phyloP scores from a whole-genome alignment of 30 jellyfish, hydroid and myxozoan species.

The Phacellophora camtschatica region DNA sequence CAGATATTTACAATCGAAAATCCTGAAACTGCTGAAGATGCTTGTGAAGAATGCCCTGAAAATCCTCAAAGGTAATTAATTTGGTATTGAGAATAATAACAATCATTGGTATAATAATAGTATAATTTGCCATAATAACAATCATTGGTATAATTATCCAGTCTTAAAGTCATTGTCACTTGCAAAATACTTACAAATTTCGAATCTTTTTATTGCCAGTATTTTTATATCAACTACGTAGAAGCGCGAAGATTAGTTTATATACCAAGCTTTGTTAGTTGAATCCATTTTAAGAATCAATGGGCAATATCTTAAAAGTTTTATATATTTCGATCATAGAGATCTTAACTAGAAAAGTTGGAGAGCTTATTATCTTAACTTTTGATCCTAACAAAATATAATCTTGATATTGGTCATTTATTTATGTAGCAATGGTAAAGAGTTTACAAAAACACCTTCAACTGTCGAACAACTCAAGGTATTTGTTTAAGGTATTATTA shows the following conservation, averaged over 20 bases:
- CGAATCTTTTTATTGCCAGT: too few relatives aligned
- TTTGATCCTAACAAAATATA: background rate
- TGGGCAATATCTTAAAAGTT: too few relatives aligned
- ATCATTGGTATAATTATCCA: too few relatives aligned
- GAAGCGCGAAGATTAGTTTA: too few relatives aligned
- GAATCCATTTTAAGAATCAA: too few relatives aligned
- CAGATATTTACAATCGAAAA: constrained; percentile 45
- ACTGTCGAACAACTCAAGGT: background rate
- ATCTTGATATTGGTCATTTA: background rate
- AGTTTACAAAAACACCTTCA: background rate
- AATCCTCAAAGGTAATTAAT: constrained; percentile 10
- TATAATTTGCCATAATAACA: too few relatives aligned
- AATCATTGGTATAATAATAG: too few relatives aligned
- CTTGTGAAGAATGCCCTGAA: background rate
- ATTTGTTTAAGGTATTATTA: background rate
- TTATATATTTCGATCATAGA: background rate
- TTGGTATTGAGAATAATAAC: too few relatives aligned
- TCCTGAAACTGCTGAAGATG: constrained; percentile 51
- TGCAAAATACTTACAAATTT: too few relatives aligned
- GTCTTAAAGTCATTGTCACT: background rate
- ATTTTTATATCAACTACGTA: too few relatives aligned
- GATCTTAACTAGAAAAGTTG: background rate
- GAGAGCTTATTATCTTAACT: background rate
- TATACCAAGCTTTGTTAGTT: too few relatives aligned
- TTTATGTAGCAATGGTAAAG: background rate